A percentile compares a stretch with the other conserved stretches of the same genome.
Conservation (phyloP, 1,140 invertebrate genomes). For the Drosophila sp. region DNA sequence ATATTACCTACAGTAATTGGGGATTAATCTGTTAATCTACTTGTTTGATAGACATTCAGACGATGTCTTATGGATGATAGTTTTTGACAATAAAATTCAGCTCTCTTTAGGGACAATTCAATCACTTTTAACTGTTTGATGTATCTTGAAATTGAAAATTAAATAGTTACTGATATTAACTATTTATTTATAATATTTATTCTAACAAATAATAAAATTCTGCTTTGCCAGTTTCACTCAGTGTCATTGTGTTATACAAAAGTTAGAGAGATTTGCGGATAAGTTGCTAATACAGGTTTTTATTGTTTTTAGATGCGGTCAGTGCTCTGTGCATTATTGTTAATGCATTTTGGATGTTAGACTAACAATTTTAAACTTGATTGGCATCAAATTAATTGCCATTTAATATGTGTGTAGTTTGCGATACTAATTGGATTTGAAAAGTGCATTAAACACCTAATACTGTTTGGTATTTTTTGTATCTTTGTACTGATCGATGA, state of each 20-base stretch:
- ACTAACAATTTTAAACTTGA: constrained; percentile 64
- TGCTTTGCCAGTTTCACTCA: neutral
- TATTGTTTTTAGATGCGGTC: constrained; percentile 20
- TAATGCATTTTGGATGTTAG: constrained; percentile 73
- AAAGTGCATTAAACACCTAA: constrained; percentile 68
- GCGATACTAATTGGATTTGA: constrained; percentile 67
- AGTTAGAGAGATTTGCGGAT: neutral
- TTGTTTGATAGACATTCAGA: neutral
- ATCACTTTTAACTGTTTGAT: too few species aligned
- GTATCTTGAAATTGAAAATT: too few species aligned
- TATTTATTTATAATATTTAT: neutral
- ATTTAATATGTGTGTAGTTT: constrained; percentile 67
- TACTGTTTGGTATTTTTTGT: constrained; percentile 27
- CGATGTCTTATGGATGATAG: too few species aligned
- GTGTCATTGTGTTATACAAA: neutral
- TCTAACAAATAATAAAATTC: neutral
- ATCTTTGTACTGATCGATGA: constrained; percentile 49
- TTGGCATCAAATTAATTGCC: constrained; percentile 75
- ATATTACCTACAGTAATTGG: neutral
- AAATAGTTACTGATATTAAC: too few species aligned
- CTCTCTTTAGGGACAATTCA: too few species aligned
- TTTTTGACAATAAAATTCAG: too few species aligned
- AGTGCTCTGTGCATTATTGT: constrained; percentile 50
- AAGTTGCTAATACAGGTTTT: constrained; percentile 1
- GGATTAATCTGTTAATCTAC: neutral